Evolutionary conservation across 2,888 invertebrate genomes (phyloP).

Genomic region (Caenorhabditis wallacei): DNA sequence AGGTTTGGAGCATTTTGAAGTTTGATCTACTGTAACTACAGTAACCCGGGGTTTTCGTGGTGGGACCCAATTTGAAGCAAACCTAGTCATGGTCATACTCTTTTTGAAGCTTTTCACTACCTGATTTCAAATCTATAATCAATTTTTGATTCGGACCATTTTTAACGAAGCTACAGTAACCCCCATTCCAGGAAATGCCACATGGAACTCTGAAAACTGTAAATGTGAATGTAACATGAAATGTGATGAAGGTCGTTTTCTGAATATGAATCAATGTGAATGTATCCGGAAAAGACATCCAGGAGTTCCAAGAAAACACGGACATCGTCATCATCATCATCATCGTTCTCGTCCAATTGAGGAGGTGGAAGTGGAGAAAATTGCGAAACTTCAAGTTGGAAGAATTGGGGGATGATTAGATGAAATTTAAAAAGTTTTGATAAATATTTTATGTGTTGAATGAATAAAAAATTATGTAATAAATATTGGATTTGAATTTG

Average conservation of each 20-base stretch:
- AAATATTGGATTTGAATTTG: too few relatives aligned
- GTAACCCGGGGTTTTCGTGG: too few relatives aligned
- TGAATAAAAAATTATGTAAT: too few relatives aligned
- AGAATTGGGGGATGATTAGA: conserved; percentile 19
- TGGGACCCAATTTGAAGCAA: too few relatives aligned
- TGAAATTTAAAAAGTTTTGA: too few relatives aligned
- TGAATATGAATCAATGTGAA: conserved; percentile 35
- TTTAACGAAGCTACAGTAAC: too few relatives aligned
- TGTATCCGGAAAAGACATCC: conserved; percentile 31
- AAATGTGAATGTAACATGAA: conserved; percentile 55
- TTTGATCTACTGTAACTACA: too few relatives aligned
- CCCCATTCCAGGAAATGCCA: conserved; percentile 49
- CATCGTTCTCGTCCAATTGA: conserved; percentile 34
- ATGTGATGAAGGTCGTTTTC: conserved; percentile 19
- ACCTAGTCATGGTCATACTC: too few relatives aligned
- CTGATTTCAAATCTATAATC: too few relatives aligned
- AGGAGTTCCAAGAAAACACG: conserved; percentile 3
- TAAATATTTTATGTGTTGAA: too few relatives aligned
- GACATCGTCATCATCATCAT: conserved; percentile 14
- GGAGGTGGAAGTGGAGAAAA: conserved; percentile 38
- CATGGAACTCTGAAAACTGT: conserved; percentile 50
- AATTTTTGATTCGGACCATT: too few relatives aligned
- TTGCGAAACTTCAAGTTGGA: conserved; percentile 52
- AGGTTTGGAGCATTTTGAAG: background rate
- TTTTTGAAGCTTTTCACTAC: too few relatives aligned